phyloP scores from a whole-genome alignment of 2,113 vertebrate species.

The Chionomys nivalis region DNA sequence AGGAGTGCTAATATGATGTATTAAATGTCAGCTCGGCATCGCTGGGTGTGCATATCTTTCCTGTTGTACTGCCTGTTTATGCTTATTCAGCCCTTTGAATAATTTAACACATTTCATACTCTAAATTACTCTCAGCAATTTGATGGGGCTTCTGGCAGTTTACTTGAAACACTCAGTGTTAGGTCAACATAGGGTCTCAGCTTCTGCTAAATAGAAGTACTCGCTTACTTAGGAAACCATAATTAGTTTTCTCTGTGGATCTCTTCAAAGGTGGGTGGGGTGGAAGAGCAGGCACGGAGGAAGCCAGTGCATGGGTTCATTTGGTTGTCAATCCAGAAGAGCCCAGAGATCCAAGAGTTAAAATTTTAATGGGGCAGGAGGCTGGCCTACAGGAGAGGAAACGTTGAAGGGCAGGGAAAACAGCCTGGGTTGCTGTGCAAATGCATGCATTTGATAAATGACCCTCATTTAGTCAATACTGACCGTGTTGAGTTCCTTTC shows the following conservation, averaged over 20 bases:
- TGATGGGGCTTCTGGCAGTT: slow-evolving; percentile 90
- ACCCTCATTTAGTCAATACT: slow-evolving; percentile 53
- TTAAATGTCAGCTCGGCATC: slow-evolving; percentile 92
- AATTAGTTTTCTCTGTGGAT: slow-evolving; percentile 84
- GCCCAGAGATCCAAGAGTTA: slow-evolving; percentile 61
- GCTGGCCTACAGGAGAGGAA: slow-evolving; percentile 63
- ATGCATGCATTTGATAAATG: slow-evolving; percentile 61
- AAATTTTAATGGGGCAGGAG: slow-evolving; percentile 58
- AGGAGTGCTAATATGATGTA: slow-evolving; percentile 94
- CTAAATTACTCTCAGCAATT: slow-evolving; percentile 94
- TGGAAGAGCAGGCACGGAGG: background rate
- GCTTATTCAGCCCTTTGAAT: slow-evolving; percentile 98
- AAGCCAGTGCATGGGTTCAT: background rate
- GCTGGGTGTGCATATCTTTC: slow-evolving; percentile 89
- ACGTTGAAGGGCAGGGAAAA: slow-evolving; percentile 57
- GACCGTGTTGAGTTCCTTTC: background rate
- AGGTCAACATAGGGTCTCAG: slow-evolving; percentile 88
- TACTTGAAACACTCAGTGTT: slow-evolving; percentile 89
- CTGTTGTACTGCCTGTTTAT: slow-evolving; percentile 89
- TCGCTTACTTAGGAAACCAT: slow-evolving; percentile 86
- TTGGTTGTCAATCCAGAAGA: slow-evolving; percentile 22
- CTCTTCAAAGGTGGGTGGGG: slow-evolving; percentile 58
- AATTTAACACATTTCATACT: slow-evolving; percentile 94
- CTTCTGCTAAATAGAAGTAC: slow-evolving; percentile 88
- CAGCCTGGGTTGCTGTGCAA: slow-evolving; percentile 29